phyloP scores from a whole-genome alignment of 2,113 vertebrate species.

The Ranitomeya variabilis region DNA sequence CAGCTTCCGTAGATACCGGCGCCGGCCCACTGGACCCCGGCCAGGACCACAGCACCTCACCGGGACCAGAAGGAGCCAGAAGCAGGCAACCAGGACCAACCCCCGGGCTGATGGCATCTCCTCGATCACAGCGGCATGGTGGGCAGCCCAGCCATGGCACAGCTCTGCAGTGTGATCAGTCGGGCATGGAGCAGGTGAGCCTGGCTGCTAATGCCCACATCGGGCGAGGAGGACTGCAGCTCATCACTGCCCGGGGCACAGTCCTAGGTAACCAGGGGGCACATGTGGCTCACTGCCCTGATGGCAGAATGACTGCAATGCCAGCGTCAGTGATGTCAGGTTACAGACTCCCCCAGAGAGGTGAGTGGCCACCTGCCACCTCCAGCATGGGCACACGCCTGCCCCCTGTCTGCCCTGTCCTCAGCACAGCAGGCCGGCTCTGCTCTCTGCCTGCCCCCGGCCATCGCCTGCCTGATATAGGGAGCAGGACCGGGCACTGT shows the following conservation, averaged over 20 bases:
- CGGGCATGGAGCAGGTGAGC: constrained; percentile 58
- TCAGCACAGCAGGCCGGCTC: neutral
- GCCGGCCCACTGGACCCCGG: constrained; percentile 73
- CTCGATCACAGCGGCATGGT: constrained; percentile 25
- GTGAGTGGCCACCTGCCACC: constrained; percentile 10
- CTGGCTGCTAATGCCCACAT: constrained; percentile 68
- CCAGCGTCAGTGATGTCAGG: neutral
- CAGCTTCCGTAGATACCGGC: constrained; percentile 69
- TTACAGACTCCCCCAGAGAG: too few relatives aligned
- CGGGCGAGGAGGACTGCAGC: constrained; percentile 68
- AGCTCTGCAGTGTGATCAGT: neutral
- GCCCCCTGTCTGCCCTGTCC: constrained; percentile 58
- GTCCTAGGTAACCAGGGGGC: neutral
- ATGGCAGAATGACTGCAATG: neutral
- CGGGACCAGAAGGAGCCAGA: constrained; percentile 70
- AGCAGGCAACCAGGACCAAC: constrained; percentile 35
- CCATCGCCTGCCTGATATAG: constrained; percentile 35
- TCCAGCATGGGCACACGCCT: constrained; percentile 1
- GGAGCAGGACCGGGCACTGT: constrained; percentile 5
- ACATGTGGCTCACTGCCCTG: rapidly evolving
- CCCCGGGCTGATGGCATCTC: constrained; percentile 48
- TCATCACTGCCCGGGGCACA: neutral
- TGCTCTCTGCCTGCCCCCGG: constrained; percentile 12
- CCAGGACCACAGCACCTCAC: constrained; percentile 86
- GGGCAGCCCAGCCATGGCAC: constrained; percentile 20